Base-by-base conservation (phyloP, 2,888 invertebrate genomes). In the Bembecia ichneumoniformis region DNA sequence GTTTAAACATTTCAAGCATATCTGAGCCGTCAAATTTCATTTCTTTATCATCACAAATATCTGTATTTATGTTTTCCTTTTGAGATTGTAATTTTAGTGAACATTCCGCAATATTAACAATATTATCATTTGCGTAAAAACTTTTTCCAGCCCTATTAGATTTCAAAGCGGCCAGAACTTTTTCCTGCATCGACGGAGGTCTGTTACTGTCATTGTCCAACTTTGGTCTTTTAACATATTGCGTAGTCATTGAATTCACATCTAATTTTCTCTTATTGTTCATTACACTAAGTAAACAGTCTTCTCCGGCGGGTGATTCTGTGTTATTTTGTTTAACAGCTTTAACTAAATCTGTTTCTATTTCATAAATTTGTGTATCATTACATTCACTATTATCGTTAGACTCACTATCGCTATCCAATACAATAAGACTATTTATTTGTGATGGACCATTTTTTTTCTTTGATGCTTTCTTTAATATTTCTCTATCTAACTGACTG, bases 331-430 rank as follows among this genome's bases (percentile, higher is more conserved):
- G 28, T 28, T 28, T 28, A 2, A 28, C 28, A 9, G 9, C 9
- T 28, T 28, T 28, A 28, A 28, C 28, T 9, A 28, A 28, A 28
- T 28, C 28, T 14, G 47, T 56, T 17, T 59, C 56, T 2, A 66
- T 35, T 14, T 72, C 65, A 55, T 76, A 74, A 50, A 62, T 52
- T 57, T 70, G 60, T 3, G 76, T 78, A 16, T 62, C 63, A 46
- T 78, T 67, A 47, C 64, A 69, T 52, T 83, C 82, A 54, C 77
- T 78, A 49, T 28, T 28, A 28, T 28, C 28, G 13, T 72, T 71
- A n/a, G 66, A 69, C 51, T 83, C 82, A 54, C 77, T 78, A 49
- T 84, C 86, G 54, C 82, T 84, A 28, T 83, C 82, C 11, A 79
- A 52, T 52, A 84, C 71, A 28, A 83, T 74, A 11, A 84, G 60